Evolutionary conservation across 2,113 vertebrate species (phyloP).

Genomic region (Paramisgurnus dabryanus): DNA sequence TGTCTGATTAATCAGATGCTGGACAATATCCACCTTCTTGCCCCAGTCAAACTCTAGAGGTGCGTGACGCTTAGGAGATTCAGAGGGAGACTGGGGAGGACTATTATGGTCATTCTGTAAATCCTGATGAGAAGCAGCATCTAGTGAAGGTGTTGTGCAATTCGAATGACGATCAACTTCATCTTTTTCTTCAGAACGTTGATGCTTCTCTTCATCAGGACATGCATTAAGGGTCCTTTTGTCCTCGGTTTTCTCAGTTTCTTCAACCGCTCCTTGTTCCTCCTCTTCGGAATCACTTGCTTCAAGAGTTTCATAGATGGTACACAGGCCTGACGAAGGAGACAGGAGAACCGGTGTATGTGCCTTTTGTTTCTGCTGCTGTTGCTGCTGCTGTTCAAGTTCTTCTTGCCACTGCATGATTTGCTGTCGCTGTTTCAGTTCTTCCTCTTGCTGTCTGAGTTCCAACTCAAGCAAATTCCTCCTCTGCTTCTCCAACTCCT

Average conservation of each 20-base stretch:
- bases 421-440: constrained; percentile 71
- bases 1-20: constrained; percentile 87
- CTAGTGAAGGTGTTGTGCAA: not conserved
- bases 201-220: constrained; percentile 11
- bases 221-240: not conserved
- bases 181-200: constrained; percentile 22
- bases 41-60: constrained; percentile 75
- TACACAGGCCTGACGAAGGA: constrained; percentile 71
- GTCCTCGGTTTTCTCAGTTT: constrained; percentile 11
- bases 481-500: constrained; percentile 56
- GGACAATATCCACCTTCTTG: constrained; percentile 81
- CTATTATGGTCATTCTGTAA: not conserved
- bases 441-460: constrained; percentile 68
- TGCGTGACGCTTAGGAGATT: constrained; percentile 57
- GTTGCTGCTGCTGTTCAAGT: constrained; percentile 50
- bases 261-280: not conserved
- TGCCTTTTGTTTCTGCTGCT: constrained; percentile 48
- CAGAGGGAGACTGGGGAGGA: constrained; percentile 37
- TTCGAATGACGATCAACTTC: not conserved
- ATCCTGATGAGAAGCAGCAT: not conserved
- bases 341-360: constrained; percentile 58
- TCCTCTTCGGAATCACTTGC: constrained; percentile 63
- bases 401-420: constrained; percentile 72
- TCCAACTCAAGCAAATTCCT: constrained; percentile 61
- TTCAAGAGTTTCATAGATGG: constrained; percentile 76